Percentiles rank a stretch among this genome's conserved stretches.
phyloP scores from a whole-genome alignment of 2,113 vertebrate genomes.

The Tetrax tetrax region DNA sequence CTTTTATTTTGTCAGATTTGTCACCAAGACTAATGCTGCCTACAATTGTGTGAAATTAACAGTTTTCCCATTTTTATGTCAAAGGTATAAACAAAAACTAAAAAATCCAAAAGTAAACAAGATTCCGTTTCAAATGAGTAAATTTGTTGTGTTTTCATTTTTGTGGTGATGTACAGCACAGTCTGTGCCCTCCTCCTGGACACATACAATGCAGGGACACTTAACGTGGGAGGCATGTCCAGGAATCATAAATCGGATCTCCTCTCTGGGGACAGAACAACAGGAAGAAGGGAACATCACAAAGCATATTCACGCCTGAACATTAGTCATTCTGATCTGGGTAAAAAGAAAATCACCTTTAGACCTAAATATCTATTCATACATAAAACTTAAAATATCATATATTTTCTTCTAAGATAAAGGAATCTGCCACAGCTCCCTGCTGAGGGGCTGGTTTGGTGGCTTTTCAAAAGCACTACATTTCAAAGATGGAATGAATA shows the following conservation, averaged over 20 bases:
- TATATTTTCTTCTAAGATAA: neutral
- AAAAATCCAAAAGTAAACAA: neutral
- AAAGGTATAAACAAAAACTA: neutral
- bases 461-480: neutral
- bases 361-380: neutral
- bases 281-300: neutral
- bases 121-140: neutral
- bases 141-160: neutral
- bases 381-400: neutral
- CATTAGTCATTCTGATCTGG: neutral
- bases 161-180: neutral
- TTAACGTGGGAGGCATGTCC: neutral
- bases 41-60: neutral
- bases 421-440: neutral
- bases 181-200: neutral
- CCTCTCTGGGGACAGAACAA: neutral
- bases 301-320: neutral
- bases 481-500: neutral
- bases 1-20: neutral
- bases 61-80: neutral
- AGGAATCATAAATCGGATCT: neutral
- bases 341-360: neutral
- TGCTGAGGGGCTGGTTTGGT: neutral
- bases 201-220: neutral
- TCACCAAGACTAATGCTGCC: neutral